Evolutionary conservation across 1,140 invertebrate genomes (phyloP).

Genomic region (Archegozetes longisetosus): DNA sequence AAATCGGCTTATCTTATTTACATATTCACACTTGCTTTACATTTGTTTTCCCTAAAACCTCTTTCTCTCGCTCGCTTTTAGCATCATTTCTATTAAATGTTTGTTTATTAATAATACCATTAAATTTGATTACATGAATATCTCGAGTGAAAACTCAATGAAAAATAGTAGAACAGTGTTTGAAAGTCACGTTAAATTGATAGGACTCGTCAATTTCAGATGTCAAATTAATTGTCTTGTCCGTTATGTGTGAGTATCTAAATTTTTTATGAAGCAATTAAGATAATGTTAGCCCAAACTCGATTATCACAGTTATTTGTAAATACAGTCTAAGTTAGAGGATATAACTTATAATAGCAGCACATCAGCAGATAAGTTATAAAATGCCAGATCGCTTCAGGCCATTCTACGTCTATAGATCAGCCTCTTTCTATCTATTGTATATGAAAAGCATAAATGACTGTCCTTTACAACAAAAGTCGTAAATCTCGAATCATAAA

Average conservation of each 20-base stretch:
- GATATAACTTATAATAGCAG: background rate
- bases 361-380: background rate
- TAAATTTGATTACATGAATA: background rate
- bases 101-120: background rate
- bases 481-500: background rate
- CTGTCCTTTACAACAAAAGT: background rate
- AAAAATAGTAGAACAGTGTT: background rate
- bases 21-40: no score
- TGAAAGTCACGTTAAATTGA: background rate
- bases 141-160: background rate
- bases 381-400: no score
- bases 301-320: background rate
- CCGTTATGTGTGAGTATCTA: background rate
- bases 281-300: background rate
- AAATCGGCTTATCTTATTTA: no score
- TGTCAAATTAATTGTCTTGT: background rate
- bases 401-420: background rate
- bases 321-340: no score
- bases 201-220: background rate
- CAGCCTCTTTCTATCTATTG: background rate
- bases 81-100: background rate
- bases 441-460: background rate
- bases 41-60: no score
- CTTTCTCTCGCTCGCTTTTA: no score
- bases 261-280: background rate